Base-by-base conservation (phyloP, 1,140 invertebrate genomes). In the Panulirus ornatus region DNA sequence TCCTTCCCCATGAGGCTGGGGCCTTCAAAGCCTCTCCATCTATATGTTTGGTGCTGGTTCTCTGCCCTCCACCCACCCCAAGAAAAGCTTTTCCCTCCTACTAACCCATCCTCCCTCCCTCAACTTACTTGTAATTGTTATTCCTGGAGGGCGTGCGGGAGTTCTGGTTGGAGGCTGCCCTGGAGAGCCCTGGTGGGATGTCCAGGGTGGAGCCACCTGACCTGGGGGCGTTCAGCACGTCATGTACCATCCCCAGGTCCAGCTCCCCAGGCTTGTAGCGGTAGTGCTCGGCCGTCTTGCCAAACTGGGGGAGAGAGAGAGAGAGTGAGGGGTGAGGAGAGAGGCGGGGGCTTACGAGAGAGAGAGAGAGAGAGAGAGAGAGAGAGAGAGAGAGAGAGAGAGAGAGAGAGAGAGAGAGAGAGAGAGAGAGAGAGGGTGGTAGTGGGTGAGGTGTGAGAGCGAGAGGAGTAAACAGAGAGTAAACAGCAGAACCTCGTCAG, bases 181-280 rank as follows among this genome's bases (percentile, higher is more conserved):
- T 83, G 44, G 88, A 90, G 6, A 38, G 27, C 27, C 81, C 88
- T 19, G 63, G 27, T 9, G 84, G 75, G 19, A 87, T 66, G 76
- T 86, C 84, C 16, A 91, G 84, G 42, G 58, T 81, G 58, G 66
- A 63, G 22, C 85, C 85, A 38, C 79, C 81, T 6, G 75, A 36
- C 75, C 81, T 51, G 6, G 81, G 81, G 9, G 86, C 78, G 0
- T 14, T 9, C 0, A 75, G 76, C 5, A 47, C n/a, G 30, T 81
- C 86, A 38, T 81, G 36, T 6, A 86, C 42, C 22, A 86, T 14
- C 1, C 22, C 6, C 30, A 86, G 84, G 54, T 86, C 84, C 34
- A 86, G 71, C n/a, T 86, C 84, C 19, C 42, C 34, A 22, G 84
- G 84, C 47, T 86, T 86, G 71, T 58, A 86, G 71, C 84, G 84